These are phyloP conservation scores for Columba livia DNA, from an alignment of 2,113 vertebrate genomes.

Conservation along the genomic window DNA sequence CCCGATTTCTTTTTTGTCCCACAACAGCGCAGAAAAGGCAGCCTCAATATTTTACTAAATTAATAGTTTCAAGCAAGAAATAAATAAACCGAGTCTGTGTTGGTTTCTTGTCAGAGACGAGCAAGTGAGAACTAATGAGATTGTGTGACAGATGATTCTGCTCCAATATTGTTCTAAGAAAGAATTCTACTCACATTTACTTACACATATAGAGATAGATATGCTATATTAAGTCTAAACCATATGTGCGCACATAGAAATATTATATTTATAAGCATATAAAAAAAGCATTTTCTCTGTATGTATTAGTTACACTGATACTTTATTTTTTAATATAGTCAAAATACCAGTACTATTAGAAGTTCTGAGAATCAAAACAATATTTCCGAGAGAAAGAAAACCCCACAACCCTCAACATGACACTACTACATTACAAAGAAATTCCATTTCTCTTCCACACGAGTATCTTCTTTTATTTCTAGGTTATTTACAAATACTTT, in stretches of 20 bases:
- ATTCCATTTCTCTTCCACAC: background rate
- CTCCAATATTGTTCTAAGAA: background rate
- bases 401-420: background rate
- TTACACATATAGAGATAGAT: background rate
- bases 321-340: background rate
- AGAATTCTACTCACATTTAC: background rate
- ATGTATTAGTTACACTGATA: background rate
- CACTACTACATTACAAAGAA: background rate
- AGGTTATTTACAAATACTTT: background rate
- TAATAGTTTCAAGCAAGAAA: background rate
- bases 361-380: background rate
- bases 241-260: background rate
- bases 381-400: background rate
- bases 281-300: background rate
- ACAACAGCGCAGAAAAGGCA: background rate
- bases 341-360: background rate
- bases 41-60: background rate
- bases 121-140: background rate
- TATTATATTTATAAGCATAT: background rate
- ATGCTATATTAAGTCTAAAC: background rate
- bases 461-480: background rate
- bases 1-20: accelerated
- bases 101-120: background rate
- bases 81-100: background rate
- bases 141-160: background rate